Base-by-base conservation (phyloP, 30 jellyfish, hydroid and myxozoan species). In the Aurelia aurita region DNA sequence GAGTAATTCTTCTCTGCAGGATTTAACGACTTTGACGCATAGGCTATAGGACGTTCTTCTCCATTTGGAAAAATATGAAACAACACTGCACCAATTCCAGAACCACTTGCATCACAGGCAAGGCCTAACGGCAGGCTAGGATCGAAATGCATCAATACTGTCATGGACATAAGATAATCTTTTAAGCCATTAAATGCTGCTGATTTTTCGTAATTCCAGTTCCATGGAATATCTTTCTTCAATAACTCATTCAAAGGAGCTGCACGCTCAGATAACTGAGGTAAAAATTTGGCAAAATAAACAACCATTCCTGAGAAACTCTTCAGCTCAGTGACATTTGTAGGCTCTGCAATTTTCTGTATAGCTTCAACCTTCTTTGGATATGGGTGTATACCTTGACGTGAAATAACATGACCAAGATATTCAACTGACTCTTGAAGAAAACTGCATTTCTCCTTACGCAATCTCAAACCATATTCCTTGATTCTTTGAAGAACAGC, bases 101-200 rank as follows among this genome's bases (percentile, higher is more conserved):
- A 68, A 69, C 85, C 83, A 57, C 85, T 67, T 67, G 91, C 91
- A 82, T 82, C 91, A 68, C 85, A 82, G 79, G 85, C 91, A 25
- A 82, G 91, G 29, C 85, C 85, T 82, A 53, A 49, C 47, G 91
- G 85, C 91, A 47, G 79, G 58, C 71, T 49, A 31, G 78, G 79
- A 35, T 67, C 76, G 85, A 65, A 81, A 81, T 81, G 91, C 91
- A 81, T 55, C 61, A 81, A 55, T 51, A 67, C 82, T 81, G 91
- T 25, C 77, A 81, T 54, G 34, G 91, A 66, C 84, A 81, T 67
- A 49, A 66, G 84, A 82, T 68, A 69, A 29, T 82, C 85, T 55
- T 82, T 82, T 82, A 82, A 39, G 65, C 85, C 91, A 28, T 49
- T 68, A 82, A 82, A 67, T 43, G 77, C 78, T 34, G 79, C 85